Conservation (phyloP, 53 echinoderm and acorn worm species). For the Holothuria leucospilota region DNA sequence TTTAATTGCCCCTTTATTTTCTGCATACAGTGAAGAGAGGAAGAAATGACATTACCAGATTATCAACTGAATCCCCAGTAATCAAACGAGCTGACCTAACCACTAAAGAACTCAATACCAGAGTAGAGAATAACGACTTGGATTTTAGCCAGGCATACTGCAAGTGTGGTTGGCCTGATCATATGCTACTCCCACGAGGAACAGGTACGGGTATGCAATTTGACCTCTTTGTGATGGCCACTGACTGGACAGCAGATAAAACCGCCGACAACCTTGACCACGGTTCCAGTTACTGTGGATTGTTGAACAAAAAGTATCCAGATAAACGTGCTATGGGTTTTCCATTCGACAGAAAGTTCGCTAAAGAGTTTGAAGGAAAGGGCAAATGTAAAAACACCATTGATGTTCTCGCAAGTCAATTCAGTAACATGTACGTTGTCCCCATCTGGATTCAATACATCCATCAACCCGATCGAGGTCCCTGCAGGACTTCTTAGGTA, state of each 20-base stretch:
- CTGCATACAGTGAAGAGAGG: no score
- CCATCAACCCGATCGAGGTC: no score
- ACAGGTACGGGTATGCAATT: neutral
- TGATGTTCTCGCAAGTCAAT: neutral
- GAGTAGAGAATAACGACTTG: neutral
- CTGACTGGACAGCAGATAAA: slow-evolving; percentile 16
- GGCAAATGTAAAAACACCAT: neutral
- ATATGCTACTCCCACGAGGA: neutral
- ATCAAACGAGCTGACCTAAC: no score
- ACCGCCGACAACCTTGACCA: neutral
- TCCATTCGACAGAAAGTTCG: neutral
- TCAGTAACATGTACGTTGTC: neutral
- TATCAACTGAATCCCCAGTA: no score
- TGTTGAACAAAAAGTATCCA: neutral
- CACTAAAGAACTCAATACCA: no score
- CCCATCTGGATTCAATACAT: neutral
- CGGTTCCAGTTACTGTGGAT: slow-evolving; percentile 22
- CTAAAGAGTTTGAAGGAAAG: neutral
- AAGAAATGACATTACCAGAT: no score
- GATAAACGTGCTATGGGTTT: neutral
- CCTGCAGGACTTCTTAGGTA: no score
- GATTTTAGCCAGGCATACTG: neutral
- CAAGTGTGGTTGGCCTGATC: slow-evolving; percentile 1
- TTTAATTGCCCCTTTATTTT: no score
- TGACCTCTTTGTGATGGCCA: slow-evolving; percentile 27